Evolutionary conservation across 2,797 vertebrate species (phyloP).

Genomic region (Anguilla marmorata): DNA sequence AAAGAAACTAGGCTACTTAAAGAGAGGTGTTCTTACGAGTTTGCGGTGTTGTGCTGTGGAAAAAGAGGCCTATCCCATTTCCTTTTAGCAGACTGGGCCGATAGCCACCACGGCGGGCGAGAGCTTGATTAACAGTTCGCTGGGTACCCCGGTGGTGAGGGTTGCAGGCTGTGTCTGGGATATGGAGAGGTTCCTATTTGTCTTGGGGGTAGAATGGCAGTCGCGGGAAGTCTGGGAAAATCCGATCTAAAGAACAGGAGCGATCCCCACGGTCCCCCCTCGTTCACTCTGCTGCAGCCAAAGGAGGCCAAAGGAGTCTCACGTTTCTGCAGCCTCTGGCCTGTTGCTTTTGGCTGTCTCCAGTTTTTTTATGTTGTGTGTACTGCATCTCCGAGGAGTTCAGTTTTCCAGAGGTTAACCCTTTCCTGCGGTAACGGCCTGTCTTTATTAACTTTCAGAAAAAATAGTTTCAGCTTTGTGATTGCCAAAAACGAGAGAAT

Average conservation of each 20-base stretch:
- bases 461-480: not conserved
- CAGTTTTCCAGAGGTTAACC: not conserved
- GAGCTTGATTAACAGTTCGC: conserved; percentile 27
- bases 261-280: not conserved
- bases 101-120: conserved; percentile 30
- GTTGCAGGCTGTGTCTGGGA: conserved; percentile 22
- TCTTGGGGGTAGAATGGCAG: conserved; percentile 31
- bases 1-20: not conserved
- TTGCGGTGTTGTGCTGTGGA: not conserved
- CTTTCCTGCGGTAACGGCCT: not conserved
- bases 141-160: not conserved
- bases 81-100: conserved; percentile 28
- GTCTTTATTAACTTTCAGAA: not conserved
- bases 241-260: conserved; percentile 37
- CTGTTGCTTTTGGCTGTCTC: conserved; percentile 31
- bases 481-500: not conserved
- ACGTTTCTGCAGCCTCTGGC: conserved; percentile 1
- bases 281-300: not conserved
- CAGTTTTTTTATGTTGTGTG: not conserved
- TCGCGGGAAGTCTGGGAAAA: conserved; percentile 19
- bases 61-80: conserved; percentile 19
- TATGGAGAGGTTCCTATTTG: conserved; percentile 34
- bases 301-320: not conserved
- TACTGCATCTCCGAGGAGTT: conserved; percentile 3
- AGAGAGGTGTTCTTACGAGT: not conserved